phyloP scores from a whole-genome alignment of 2,113 vertebrate species.

The Tenebrosternarchus preto region DNA sequence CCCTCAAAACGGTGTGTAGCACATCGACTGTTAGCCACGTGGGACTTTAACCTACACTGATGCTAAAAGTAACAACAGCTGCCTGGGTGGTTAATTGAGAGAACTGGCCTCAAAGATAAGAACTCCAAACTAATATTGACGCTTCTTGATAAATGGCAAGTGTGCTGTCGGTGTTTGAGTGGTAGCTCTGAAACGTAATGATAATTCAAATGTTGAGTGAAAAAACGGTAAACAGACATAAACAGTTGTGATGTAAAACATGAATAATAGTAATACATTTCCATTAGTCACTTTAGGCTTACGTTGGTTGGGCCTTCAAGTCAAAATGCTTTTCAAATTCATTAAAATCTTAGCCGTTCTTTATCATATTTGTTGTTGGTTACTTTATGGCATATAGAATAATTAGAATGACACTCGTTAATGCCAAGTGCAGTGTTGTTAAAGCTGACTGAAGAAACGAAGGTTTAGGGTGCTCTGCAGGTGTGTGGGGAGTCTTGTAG shows the following conservation, averaged over 20 bases:
- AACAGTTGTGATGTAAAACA: no score
- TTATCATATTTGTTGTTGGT: no score
- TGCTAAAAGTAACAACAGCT: not conserved
- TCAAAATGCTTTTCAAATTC: no score
- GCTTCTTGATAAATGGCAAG: conserved; percentile 19
- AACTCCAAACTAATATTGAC: conserved; percentile 33
- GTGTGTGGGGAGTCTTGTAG: not conserved
- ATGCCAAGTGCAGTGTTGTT: not conserved
- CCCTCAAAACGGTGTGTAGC: no score
- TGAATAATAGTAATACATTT: no score
- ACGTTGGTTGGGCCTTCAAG: no score
- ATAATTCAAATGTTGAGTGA: not conserved
- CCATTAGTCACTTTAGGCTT: no score
- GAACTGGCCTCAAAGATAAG: conserved; percentile 34
- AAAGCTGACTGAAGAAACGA: not conserved
- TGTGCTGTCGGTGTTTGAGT: not conserved
- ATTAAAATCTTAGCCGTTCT: no score
- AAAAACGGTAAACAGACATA: no score
- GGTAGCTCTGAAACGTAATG: not conserved
- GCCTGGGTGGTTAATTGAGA: not conserved
- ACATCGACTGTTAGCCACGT: conserved; percentile 10
- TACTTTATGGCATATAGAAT: not conserved
- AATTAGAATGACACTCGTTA: not conserved
- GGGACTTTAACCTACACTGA: not conserved
- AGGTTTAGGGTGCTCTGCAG: no score